Percentiles rank a stretch among this genome's conserved stretches.
Conservation (phyloP, 35 echinoderm and acorn worm species). For the Ophiothrix spiculata region DNA sequence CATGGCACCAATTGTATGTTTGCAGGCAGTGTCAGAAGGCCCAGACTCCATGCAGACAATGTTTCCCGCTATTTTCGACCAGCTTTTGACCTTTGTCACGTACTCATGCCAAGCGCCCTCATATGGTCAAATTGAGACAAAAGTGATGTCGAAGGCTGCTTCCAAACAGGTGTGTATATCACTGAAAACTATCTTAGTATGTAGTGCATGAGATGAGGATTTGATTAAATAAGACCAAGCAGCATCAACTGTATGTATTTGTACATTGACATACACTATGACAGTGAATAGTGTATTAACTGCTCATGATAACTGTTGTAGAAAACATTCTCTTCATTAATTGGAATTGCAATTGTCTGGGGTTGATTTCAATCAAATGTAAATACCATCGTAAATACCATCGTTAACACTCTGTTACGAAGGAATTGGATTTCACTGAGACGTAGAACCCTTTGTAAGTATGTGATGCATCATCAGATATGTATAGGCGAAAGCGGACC, state of each 20-base stretch:
- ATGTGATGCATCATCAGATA: too few species aligned
- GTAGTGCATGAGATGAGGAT: background rate
- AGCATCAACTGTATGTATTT: background rate
- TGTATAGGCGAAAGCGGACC: too few species aligned
- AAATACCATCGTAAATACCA: too few species aligned
- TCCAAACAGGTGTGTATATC: conserved; percentile 79
- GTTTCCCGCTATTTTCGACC: conserved; percentile 90
- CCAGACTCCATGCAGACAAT: conserved; percentile 78
- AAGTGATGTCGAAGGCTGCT: conserved; percentile 63
- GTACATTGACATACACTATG: background rate
- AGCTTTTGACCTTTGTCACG: conserved; percentile 92
- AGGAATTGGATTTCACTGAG: too few species aligned
- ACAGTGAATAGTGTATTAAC: background rate
- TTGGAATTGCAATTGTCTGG: background rate
- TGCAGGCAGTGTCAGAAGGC: conserved; percentile 72
- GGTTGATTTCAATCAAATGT: too few species aligned
- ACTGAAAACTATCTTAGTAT: background rate
- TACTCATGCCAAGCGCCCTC: conserved; percentile 91
- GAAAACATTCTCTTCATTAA: background rate
- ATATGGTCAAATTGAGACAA: conserved; percentile 93
- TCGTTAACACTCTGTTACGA: too few species aligned
- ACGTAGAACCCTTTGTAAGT: too few species aligned
- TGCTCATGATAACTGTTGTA: background rate
- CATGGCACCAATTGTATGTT: too few species aligned
- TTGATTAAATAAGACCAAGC: too few species aligned